phyloP scores from a whole-genome alignment of 2,113 vertebrate species.

The Leiothrix lutea region DNA sequence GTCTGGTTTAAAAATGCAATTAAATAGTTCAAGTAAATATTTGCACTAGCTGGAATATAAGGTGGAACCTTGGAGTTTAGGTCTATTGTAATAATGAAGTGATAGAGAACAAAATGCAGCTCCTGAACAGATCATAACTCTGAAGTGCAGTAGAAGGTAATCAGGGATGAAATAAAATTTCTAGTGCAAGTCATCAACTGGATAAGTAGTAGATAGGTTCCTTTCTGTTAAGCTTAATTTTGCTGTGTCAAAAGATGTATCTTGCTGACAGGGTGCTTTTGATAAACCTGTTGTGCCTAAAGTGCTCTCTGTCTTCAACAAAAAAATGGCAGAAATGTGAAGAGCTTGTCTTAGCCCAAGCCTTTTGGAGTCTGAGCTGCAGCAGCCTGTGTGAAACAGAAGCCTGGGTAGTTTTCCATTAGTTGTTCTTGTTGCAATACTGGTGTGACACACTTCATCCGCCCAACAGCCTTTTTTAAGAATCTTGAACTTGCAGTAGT shows the following conservation, averaged over 20 bases:
- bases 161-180: not conserved
- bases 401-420: not conserved
- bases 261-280: not conserved
- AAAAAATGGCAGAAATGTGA: not conserved
- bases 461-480: not conserved
- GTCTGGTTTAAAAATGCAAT: conserved; percentile 30
- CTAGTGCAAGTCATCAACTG: not conserved
- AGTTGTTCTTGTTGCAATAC: not conserved
- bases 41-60: conserved; percentile 34
- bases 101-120: not conserved
- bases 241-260: not conserved
- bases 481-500: not conserved
- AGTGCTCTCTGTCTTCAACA: not conserved
- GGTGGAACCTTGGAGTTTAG: conserved; percentile 8
- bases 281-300: not conserved
- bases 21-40: conserved; percentile 51
- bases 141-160: not conserved
- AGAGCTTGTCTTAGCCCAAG: not conserved
- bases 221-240: not conserved
- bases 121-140: not conserved
- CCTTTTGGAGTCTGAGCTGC: not conserved
- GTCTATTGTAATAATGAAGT: conserved; percentile 32
- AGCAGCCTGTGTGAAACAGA: not conserved
- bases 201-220: not conserved
- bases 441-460: not conserved